Conservation (phyloP, 2,113 vertebrate genomes). For the Nerophis lumbriciformis region DNA sequence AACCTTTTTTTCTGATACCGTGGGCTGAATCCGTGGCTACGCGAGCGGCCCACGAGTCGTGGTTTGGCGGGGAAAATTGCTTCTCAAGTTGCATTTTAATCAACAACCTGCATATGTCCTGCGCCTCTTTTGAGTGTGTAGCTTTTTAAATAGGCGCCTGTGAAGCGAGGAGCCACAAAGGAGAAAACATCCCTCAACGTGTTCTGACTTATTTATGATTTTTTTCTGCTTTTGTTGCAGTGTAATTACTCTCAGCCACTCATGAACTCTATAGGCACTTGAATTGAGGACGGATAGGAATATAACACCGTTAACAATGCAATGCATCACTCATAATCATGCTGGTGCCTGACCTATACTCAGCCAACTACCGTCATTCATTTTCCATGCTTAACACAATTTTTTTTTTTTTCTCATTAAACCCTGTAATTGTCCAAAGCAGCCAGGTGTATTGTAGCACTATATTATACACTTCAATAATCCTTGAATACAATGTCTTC, state of each 20-base stretch:
- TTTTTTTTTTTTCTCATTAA: not conserved
- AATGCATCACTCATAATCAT: conserved; percentile 1
- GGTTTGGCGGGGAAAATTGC: conserved; percentile 15
- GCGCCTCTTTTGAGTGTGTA: not conserved
- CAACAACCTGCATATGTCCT: conserved; percentile 2
- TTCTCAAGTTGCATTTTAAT: conserved; percentile 31
- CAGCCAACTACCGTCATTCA: conserved; percentile 3
- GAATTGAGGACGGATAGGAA: conserved; percentile 17
- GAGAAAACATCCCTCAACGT: not conserved
- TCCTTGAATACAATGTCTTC: too few relatives aligned
- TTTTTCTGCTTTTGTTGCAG: conserved; percentile 1
- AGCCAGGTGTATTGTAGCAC: too few relatives aligned
- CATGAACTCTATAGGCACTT: conserved; percentile 12
- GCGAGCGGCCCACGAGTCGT: conserved; percentile 31
- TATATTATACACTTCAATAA: too few relatives aligned
- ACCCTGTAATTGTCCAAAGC: not conserved
- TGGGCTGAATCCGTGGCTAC: conserved; percentile 43
- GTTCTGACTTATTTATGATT: not conserved
- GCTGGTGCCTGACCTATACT: conserved; percentile 18
- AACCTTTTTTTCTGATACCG: conserved; percentile 63
- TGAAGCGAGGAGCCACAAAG: not conserved
- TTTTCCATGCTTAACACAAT: not conserved
- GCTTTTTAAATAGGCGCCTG: not conserved
- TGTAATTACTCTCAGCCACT: conserved; percentile 19
- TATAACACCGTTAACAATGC: conserved; percentile 18